Evolutionary conservation across 2,113 vertebrate species (phyloP).

Genomic region (Origma solitaria): DNA sequence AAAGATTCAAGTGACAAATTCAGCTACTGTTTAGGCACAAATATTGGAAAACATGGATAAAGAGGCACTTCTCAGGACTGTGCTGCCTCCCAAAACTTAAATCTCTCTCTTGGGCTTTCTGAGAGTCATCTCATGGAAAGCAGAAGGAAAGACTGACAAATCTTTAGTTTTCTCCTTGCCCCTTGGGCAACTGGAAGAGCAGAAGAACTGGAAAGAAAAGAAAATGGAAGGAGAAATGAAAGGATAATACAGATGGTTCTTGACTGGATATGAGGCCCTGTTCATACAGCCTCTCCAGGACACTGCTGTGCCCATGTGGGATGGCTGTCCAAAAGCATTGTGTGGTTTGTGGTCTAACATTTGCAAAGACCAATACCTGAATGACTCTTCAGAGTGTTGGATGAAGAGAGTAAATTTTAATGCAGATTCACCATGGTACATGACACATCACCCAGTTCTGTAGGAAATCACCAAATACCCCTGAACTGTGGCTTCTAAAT

Average conservation of each 20-base stretch:
- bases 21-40: not conserved
- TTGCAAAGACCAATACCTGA: not conserved
- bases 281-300: not conserved
- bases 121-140: not conserved
- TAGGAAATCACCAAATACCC: not conserved
- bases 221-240: not conserved
- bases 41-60: not conserved
- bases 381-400: not conserved
- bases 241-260: not conserved
- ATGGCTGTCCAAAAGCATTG: not conserved
- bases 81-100: not conserved
- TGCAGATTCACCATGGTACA: not conserved
- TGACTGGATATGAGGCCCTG: not conserved
- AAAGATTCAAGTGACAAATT: not conserved
- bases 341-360: not conserved
- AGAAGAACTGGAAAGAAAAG: not conserved
- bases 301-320: not conserved
- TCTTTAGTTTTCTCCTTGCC: not conserved
- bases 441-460: not conserved
- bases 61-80: not conserved
- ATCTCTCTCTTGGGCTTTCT: not conserved
- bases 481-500: not conserved
- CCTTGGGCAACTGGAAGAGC: not conserved
- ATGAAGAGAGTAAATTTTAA: not conserved
- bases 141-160: not conserved